Conservation (phyloP, 2,113 vertebrate genomes). For the Hoplias malabaricus region DNA sequence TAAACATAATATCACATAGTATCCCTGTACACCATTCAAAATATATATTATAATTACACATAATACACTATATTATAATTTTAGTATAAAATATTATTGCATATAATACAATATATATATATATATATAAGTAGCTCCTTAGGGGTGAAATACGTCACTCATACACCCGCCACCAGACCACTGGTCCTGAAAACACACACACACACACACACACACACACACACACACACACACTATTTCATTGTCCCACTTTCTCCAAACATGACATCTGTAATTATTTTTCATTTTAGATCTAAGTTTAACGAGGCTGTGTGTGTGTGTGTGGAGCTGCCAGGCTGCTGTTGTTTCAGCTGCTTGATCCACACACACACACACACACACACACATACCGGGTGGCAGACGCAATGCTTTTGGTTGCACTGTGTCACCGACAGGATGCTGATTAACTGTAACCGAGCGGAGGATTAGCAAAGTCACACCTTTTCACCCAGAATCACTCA, state of each 20-base stretch:
- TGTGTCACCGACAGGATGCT: not conserved
- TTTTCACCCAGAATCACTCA: not conserved
- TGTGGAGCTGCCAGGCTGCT: slow-evolving; percentile 88
- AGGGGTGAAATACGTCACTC: slow-evolving; percentile 51
- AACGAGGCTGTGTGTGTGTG: slow-evolving; percentile 74
- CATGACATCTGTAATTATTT: slow-evolving; percentile 86
- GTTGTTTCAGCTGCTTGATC: slow-evolving; percentile 87
- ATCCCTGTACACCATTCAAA: too few species aligned
- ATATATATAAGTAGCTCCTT: slow-evolving; percentile 64
- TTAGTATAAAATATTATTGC: too few species aligned
- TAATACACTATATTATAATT: too few species aligned
- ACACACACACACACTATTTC: slow-evolving; percentile 64
- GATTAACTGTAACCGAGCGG: not conserved
- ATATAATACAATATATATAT: not conserved
- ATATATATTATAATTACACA: too few species aligned
- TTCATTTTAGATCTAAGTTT: slow-evolving; percentile 94
- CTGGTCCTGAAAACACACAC: slow-evolving; percentile 65
- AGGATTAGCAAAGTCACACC: not conserved
- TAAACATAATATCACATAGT: too few species aligned
- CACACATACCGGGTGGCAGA: slow-evolving; percentile 3
- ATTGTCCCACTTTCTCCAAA: slow-evolving; percentile 79
- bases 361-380: slow-evolving; percentile 59
- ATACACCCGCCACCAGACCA: slow-evolving; percentile 43
- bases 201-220: slow-evolving; percentile 47
- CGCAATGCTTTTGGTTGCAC: slow-evolving; percentile 21